Base-by-base conservation (phyloP, 2,113 vertebrate genomes). In the Cyanistes caeruleus region DNA sequence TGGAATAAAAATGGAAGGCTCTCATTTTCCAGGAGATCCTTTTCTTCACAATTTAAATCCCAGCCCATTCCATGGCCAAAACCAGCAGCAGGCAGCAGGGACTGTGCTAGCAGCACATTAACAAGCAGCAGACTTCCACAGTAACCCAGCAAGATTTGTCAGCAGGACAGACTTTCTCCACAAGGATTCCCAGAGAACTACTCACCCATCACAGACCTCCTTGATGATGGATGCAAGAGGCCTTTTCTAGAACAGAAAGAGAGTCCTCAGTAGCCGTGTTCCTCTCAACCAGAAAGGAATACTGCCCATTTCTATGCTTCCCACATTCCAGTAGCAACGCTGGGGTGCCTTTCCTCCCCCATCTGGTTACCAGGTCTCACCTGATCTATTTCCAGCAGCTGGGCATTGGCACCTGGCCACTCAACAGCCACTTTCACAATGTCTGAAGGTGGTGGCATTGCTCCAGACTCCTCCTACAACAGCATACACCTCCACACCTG, bases 381-480 rank as follows among this genome's bases (percentile, higher is more conserved):
- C 99, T 99, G 99, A 97, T 99, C 99, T 76, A 99, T 99, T 91
- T 99, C 99, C 53, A 99, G 99, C 70, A 99, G 98, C 95, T 99
- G 99, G 78, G 99, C 99, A 30, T 99, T 99, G 77, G 99, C 99
- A 80, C 99, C 99, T 3, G 99, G 99, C 99, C 99, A 99, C 89
- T 99, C 99, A 28, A 99, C 99, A 60, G 99, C 99, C 96, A 99
- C 99, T 97, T 99, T 99, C 93, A 99, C 99, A 4, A 99, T 99
- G 97, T 99, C 99, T 12, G 98, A 98, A 8, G 99, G 99, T 13
- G 99, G 99, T 11, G 99, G 99, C 99, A 99, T 99, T 39, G 91
- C 95, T 86, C 81, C 88, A 56, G 67, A 52, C 68, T 91, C 31
- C 22, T 69, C 5, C 58, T 62, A 84, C 28, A 92, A 83, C 59